A percentile compares a stretch with the other conserved stretches of the same genome.
These are phyloP conservation scores for Lophura nycthemera DNA, from an alignment of 2,113 vertebrate species.

Conservation along the genomic window DNA sequence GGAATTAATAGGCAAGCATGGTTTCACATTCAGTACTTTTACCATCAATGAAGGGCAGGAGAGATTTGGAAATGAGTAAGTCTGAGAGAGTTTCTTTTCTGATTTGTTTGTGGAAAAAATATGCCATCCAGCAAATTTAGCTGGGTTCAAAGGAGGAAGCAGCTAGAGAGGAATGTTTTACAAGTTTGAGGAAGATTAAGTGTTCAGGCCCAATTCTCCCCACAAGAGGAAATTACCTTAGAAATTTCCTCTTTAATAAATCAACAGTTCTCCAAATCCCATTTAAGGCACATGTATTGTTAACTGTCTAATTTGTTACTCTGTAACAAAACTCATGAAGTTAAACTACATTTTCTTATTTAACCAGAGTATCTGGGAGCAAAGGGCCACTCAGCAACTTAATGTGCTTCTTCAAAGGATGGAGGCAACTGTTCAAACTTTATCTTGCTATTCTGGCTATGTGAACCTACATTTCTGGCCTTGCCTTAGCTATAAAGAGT, in stretches of 20 bases:
- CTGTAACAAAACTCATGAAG: neutral
- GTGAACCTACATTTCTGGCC: neutral
- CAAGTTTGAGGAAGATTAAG: neutral
- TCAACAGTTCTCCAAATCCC: neutral
- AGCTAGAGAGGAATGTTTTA: neutral
- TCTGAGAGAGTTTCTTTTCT: neutral
- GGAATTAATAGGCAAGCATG: neutral
- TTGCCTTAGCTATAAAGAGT: neutral
- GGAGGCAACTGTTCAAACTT: neutral
- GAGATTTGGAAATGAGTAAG: neutral
- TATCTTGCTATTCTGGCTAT: neutral
- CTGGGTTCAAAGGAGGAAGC: neutral
- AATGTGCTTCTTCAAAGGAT: neutral
- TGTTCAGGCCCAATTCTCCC: neutral
- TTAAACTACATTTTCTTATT: slow-evolving; percentile 15
- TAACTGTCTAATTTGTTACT: neutral
- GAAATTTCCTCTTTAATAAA: slow-evolving; percentile 26
- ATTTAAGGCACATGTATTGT: neutral
- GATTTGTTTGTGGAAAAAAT: neutral
- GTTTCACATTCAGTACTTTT: neutral
- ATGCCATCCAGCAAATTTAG: neutral
- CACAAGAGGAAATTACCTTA: neutral
- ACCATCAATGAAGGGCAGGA: neutral
- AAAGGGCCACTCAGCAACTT: neutral
- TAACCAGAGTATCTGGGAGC: neutral